A percentile compares a stretch with the other conserved stretches of the same genome.
Conservation (phyloP, 2,797 vertebrate genomes). For the Rhinogobio ventralis region DNA sequence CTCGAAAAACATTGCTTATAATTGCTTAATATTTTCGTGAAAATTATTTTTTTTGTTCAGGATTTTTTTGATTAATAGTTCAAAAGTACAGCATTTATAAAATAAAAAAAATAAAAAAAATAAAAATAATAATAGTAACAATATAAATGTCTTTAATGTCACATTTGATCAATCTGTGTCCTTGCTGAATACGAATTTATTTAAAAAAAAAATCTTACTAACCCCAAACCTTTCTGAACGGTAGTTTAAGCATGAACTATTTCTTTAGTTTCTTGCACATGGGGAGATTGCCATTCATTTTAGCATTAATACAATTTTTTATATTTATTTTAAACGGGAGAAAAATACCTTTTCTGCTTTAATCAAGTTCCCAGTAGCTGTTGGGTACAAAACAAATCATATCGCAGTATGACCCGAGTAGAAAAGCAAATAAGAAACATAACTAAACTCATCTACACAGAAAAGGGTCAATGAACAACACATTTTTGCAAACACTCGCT, state of each 20-base stretch:
- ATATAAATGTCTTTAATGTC: neutral
- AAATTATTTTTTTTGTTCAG: neutral
- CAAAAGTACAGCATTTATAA: neutral
- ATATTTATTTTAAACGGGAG: neutral
- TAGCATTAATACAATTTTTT: neutral
- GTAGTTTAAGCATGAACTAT: neutral
- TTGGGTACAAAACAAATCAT: neutral
- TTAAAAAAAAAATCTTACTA: neutral
- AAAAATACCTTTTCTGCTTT: neutral
- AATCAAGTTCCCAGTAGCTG: neutral
- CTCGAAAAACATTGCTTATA: neutral
- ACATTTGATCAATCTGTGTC: neutral
- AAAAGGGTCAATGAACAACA: conserved; percentile 35
- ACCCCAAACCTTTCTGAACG: neutral
- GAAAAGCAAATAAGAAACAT: neutral
- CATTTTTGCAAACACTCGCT: conserved; percentile 29
- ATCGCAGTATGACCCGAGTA: neutral
- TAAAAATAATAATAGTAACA: too few species aligned
- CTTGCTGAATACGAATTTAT: too few species aligned
- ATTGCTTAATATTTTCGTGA: neutral
- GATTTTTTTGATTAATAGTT: neutral
- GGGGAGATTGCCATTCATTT: neutral
- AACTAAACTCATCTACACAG: neutral
- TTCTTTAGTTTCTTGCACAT: conserved; percentile 1
- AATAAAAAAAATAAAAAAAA: too few species aligned